Evolutionary conservation across 2,797 vertebrate genomes (phyloP), one percentile per base, ranked within the genome.

Genomic region (Eulemur coronatus): DNA sequence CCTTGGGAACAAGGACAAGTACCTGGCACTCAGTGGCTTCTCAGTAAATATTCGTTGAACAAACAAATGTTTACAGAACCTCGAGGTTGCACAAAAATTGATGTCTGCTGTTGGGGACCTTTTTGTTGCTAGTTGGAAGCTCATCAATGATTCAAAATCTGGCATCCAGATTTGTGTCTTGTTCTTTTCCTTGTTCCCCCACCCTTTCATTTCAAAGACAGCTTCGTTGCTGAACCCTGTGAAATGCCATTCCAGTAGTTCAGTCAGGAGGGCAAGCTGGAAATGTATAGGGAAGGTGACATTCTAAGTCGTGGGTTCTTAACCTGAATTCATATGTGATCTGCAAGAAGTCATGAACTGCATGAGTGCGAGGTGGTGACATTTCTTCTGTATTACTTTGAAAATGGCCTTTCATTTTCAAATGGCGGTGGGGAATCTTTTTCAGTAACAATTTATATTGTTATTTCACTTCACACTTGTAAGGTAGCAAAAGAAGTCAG

Each of bases 261-360:
- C 4, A 7, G 6, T 48, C 6, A 0, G 2, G 15, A 30, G 63
- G 4, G 11, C 6, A 2, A 22, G 26, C 3, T 4, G 24, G 6
- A 38, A 3, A 38, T 13, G 35, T 1, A 4, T 8, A 22, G 84
- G 7, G 10, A n/a, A 9, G 24, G 41, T 15, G 38, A 7, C 4
- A 0, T 48, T 46, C 20, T 0, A 5, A 30, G 14, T 0, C 4
- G 0, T 1, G 33, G 26, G 41, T n/a, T 67, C 24, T 48, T 7
- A 41, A 35, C 52, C 18, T 33, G 82, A 18, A 43, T 12, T 43
- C 9, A 0, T 11, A 1, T 2, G 17, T 4, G 30, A 7, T 13
- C 12, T 52, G 12, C 41, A 13, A 4, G 55, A 30, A 28, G 7
- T 65, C 46, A 3, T 7, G 24, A 10, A 38, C 24, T 67, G 35